A percentile compares a stretch with the other conserved stretches of the same genome.
Evolutionary conservation across 2,113 vertebrate species (phyloP).

Genomic region (Tachysurus fulvidraco): DNA sequence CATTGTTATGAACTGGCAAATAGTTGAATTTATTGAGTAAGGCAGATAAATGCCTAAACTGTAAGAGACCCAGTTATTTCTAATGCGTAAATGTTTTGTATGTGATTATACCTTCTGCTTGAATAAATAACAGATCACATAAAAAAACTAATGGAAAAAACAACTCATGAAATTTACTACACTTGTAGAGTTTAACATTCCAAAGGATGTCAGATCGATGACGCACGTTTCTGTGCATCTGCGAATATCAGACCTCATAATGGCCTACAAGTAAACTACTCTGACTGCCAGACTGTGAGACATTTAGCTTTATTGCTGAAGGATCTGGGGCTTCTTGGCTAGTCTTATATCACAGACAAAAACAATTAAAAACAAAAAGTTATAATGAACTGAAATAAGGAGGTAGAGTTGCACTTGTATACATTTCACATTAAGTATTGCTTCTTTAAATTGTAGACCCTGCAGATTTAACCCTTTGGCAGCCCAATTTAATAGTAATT

Average conservation of each 20-base stretch:
- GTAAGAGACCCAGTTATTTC: neutral
- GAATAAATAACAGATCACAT: slow-evolving; percentile 13
- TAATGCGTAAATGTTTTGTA: neutral
- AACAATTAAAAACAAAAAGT: neutral
- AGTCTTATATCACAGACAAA: neutral
- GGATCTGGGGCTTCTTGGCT: neutral
- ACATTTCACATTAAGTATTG: too few species aligned
- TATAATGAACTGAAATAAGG: too few species aligned
- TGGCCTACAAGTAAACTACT: neutral
- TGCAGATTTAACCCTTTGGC: too few species aligned
- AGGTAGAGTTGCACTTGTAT: too few species aligned
- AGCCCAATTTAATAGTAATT: too few species aligned
- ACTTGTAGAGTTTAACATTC: neutral
- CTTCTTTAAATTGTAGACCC: too few species aligned
- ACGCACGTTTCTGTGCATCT: neutral
- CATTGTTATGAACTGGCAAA: neutral
- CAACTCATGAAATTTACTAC: neutral
- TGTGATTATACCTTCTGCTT: slow-evolving; percentile 6
- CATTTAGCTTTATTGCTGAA: neutral
- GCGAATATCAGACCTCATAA: neutral
- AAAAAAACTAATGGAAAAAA: neutral
- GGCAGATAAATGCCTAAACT: neutral
- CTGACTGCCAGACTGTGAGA: neutral
- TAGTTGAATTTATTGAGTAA: neutral
- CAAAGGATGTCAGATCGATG: too few species aligned